Conservation (phyloP, 2,797 vertebrate genomes). For the Phaenicophaeus curvirostris region DNA sequence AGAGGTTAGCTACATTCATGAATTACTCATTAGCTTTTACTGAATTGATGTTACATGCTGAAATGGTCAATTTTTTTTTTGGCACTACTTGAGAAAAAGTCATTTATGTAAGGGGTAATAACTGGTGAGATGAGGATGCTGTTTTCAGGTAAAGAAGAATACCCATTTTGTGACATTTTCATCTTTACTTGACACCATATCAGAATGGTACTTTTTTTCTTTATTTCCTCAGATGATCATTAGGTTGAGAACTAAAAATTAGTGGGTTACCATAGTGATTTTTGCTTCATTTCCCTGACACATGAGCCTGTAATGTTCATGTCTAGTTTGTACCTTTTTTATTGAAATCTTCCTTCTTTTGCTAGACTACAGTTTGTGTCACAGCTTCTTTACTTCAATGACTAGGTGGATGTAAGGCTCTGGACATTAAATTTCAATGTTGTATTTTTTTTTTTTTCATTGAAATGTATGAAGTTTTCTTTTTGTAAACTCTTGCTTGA, state of each 20-base stretch:
- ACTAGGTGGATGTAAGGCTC: conserved; percentile 7
- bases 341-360: neutral
- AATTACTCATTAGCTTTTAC: neutral
- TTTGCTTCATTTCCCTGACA: conserved; percentile 45
- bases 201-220: neutral
- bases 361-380: neutral
- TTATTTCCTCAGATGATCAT: conserved; percentile 42
- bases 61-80: neutral
- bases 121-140: neutral
- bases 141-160: neutral
- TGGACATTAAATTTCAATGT: conserved; percentile 44
- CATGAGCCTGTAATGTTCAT: conserved; percentile 41
- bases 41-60: neutral
- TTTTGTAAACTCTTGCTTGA: conserved; percentile 16
- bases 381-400: conserved; percentile 15
- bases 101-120: neutral
- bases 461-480: conserved; percentile 16
- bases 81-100: neutral
- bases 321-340: conserved; percentile 34
- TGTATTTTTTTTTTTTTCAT: neutral
- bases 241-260: conserved; percentile 57
- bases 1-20: neutral
- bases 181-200: neutral
- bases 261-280: conserved; percentile 62
- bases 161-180: neutral